These are phyloP conservation scores for Parazoanthus swiftii DNA, from an alignment of 92 coral and sea anemone genomes.

Conservation along the genomic window DNA sequence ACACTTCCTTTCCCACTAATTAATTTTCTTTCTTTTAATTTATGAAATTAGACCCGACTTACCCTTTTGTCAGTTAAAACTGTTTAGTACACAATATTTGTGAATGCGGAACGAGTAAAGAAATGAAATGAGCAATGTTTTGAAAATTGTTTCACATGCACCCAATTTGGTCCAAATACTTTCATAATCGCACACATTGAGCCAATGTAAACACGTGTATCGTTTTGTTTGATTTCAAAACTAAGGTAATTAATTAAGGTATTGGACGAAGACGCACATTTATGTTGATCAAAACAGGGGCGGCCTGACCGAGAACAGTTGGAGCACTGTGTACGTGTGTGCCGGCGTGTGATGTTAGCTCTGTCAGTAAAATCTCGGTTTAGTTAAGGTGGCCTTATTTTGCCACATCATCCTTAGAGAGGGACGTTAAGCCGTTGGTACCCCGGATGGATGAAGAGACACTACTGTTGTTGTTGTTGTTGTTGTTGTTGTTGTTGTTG, in stretches of 20 bases:
- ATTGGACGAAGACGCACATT: background rate
- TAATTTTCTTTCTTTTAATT: background rate
- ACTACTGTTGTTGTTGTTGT: no score
- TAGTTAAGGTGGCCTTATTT: no score
- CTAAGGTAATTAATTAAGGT: no score
- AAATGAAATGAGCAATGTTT: background rate
- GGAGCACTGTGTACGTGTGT: no score
- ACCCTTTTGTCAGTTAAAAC: background rate
- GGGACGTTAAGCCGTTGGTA: no score
- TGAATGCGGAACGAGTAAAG: background rate
- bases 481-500: no score
- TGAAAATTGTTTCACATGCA: background rate
- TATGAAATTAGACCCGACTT: background rate
- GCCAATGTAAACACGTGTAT: background rate
- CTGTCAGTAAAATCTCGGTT: no score
- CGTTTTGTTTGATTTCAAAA: background rate
- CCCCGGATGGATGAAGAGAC: no score
- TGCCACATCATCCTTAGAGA: no score
- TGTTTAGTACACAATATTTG: background rate
- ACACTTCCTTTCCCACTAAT: background rate
- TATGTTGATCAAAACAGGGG: background rate
- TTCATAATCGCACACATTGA: background rate
- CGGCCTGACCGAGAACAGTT: no score
- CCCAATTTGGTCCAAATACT: background rate
- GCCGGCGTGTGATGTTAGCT: no score